Conservation (phyloP, 2,888 invertebrate genomes). For the Drosophila parthenogenetica region DNA sequence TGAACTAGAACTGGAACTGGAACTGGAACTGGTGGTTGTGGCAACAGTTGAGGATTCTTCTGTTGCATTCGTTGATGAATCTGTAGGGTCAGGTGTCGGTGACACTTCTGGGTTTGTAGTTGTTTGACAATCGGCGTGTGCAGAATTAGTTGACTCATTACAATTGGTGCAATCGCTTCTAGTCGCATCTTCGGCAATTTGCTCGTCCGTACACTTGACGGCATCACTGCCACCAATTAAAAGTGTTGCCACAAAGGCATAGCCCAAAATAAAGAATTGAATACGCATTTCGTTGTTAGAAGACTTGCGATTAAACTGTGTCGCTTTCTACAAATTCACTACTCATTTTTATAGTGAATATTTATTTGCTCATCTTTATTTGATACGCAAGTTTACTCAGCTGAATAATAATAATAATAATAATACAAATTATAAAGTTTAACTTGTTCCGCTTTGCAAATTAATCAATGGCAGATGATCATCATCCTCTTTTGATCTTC, state of each 20-base stretch:
- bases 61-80: not conserved
- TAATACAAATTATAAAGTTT: too few species aligned
- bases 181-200: not conserved
- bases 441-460: too few species aligned
- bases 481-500: not conserved
- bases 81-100: not conserved
- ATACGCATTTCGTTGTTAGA: constrained; percentile 9
- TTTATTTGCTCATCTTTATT: constrained; percentile 5
- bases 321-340: not conserved
- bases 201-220: not conserved
- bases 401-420: not conserved
- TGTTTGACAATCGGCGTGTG: not conserved
- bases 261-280: constrained; percentile 1
- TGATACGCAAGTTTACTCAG: constrained; percentile 14
- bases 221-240: constrained; percentile 7
- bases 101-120: not conserved
- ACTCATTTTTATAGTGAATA: constrained; percentile 10
- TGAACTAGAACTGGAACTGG: not conserved
- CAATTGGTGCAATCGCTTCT: constrained; percentile 1
- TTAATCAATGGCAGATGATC: not conserved
- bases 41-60: not conserved
- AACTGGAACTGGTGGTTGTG: not conserved
- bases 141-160: not conserved
- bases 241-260: not conserved
- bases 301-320: constrained; percentile 5